Conservation (phyloP, 2,113 vertebrate genomes). For the Platichthys flesus region DNA sequence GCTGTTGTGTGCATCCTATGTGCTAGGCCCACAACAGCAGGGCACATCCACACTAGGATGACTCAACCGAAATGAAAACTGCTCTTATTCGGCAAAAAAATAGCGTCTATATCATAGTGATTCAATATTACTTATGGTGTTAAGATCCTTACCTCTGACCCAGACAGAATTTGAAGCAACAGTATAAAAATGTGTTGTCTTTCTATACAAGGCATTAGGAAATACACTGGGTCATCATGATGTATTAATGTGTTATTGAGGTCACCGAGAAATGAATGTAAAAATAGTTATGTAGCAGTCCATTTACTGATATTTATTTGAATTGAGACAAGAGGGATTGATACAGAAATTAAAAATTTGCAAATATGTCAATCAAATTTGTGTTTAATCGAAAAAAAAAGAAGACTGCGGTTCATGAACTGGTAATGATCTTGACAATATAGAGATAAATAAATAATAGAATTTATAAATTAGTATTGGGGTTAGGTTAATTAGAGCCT, state of each 20-base stretch:
- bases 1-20: conserved; percentile 32
- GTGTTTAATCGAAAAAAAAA: no score
- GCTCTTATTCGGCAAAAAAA: neutral
- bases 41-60: neutral
- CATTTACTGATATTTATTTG: neutral
- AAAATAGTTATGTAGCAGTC: neutral
- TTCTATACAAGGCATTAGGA: neutral
- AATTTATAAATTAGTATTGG: no score
- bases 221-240: neutral
- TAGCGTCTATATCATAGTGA: neutral
- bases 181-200: neutral
- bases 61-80: neutral
- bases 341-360: no score
- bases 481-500: no score
- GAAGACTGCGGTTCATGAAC: neutral
- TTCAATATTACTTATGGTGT: neutral
- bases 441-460: neutral
- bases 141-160: neutral
- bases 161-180: neutral
- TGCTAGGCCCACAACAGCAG: conserved; percentile 10
- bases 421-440: neutral
- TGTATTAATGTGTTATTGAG: neutral
- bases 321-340: no score
- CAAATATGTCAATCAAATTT: no score
- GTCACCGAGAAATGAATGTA: neutral